Percentiles rank a stretch among this genome's conserved stretches.
Conservation (phyloP, 2,888 invertebrate genomes). For the Pachycephus smyrnensis region DNA sequence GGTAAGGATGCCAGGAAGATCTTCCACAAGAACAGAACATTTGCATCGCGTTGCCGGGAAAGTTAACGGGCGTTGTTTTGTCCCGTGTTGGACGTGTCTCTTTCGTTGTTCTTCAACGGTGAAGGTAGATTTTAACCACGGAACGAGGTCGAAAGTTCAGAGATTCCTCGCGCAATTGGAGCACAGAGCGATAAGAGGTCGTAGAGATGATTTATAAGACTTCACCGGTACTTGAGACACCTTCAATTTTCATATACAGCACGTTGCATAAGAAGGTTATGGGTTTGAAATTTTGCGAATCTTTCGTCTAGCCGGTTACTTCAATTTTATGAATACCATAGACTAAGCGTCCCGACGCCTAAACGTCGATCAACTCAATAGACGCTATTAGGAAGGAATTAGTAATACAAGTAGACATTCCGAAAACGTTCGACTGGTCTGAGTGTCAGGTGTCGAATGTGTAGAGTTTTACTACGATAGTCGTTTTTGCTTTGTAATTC, state of each 20-base stretch:
- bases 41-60: conserved; percentile 12
- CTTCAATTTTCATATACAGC: background rate
- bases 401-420: background rate
- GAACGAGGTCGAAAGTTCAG: conserved; percentile 38
- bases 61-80: conserved; percentile 21
- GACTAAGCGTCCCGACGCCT: background rate
- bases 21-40: background rate
- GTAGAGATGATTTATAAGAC: background rate
- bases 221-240: background rate
- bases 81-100: conserved; percentile 7
- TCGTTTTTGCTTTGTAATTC: background rate
- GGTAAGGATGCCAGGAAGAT: conserved; percentile 41
- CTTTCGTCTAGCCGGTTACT: background rate
- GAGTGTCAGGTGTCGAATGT: background rate
- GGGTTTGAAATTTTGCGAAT: background rate
- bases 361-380: background rate
- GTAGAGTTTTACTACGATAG: background rate
- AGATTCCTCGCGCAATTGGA: conserved; percentile 17
- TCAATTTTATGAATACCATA: background rate
- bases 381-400: background rate
- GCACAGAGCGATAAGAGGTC: background rate
- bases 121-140: conserved; percentile 13
- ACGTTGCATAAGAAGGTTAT: conserved; percentile 6
- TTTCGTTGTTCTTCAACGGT: background rate
- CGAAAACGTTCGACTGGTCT: background rate